Evolutionary conservation across 2,113 vertebrate species (phyloP), one percentile per base, ranked within the genome.

Genomic region (Solenodon paradoxus): DNA sequence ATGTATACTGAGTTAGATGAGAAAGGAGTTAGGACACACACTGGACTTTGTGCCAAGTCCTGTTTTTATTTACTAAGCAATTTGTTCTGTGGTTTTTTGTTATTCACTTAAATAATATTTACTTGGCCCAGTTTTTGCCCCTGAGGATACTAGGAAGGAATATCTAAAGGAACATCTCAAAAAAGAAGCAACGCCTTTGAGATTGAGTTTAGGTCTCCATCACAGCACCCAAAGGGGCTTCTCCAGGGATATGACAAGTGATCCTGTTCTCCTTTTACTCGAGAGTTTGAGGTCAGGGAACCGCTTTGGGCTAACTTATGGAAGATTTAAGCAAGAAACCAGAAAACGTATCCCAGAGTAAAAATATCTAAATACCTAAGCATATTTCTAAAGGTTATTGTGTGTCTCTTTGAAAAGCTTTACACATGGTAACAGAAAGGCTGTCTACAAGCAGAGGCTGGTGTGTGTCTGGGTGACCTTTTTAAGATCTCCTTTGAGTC

Each of bases 401-500:
- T 42, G 0, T 59, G 16, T 84, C 69, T 83, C 68, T 90, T 88
- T 80, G 35, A 88, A 90, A 59, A 90, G 90, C 80, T 88, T 68
- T 77, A 72, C 81, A 63, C 55, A 24, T 68, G 45, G 57, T 59
- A 8, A 84, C 49, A 84, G 89, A 61, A 38, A 72, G 57, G 26
- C 19, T 22, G 2, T 32, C 71, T 86, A 38, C 42, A 40, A 59
- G 32, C 55, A 82, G 82, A 53, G 63, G 42, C n/a, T 53, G 88
- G 85, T 49, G 4, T 72, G 68, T 1, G 35, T 49, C n/a, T 35
- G 12, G 5, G 9, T 88, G 77, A 96, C 88, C 72, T 95, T 96
- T 97, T 71, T 30, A 61, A 79, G 57, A 59, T 81, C 75, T 93
- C 75, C 87, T 97, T 63, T 84, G 95, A 96, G 84, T 78, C 35